phyloP scores from a whole-genome alignment of 2,888 invertebrate species.

The Eristalinus aeneus region DNA sequence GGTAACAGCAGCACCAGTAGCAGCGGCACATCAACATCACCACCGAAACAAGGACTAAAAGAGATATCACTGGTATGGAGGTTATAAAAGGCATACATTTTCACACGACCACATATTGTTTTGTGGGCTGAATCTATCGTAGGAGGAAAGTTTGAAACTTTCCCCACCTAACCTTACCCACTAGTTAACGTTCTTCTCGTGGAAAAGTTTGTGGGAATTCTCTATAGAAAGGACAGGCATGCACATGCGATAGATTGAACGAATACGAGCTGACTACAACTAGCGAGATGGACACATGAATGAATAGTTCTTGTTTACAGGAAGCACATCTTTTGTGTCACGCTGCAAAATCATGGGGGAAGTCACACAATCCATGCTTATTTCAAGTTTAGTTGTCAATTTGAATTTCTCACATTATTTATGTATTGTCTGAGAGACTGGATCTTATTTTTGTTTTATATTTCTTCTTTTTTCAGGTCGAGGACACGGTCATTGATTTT shows the following conservation, averaged over 20 bases:
- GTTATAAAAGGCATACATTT: slow-evolving; percentile 66
- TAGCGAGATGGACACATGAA: slow-evolving; percentile 62
- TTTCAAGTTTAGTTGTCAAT: slow-evolving; percentile 68
- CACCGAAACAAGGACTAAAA: slow-evolving; percentile 54
- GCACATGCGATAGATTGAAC: not conserved
- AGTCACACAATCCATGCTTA: slow-evolving; percentile 59
- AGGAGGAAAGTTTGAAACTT: slow-evolving; percentile 55
- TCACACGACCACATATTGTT: slow-evolving; percentile 68
- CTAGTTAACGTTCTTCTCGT: slow-evolving; percentile 18
- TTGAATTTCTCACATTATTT: slow-evolving; percentile 66
- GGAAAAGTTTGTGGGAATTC: slow-evolving; percentile 33
- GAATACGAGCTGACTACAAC: not conserved
- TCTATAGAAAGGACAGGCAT: slow-evolving; percentile 11
- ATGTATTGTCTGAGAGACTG: slow-evolving; percentile 38
- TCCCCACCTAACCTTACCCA: slow-evolving; percentile 17
- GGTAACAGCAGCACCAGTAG: slow-evolving; percentile 7
- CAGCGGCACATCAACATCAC: slow-evolving; percentile 31
- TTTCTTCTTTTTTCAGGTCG: slow-evolving; percentile 33
- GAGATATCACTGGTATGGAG: slow-evolving; percentile 60
- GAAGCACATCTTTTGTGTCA: slow-evolving; percentile 66
- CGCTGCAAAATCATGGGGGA: slow-evolving; percentile 47
- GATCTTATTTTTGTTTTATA: not conserved
- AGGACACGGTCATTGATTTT: slow-evolving; percentile 68
- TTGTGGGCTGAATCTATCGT: slow-evolving; percentile 57
- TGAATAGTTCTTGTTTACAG: slow-evolving; percentile 66